phyloP scores from a whole-genome alignment of 2,113 vertebrate genomes.

The Ibidorhyncha struthersii region DNA sequence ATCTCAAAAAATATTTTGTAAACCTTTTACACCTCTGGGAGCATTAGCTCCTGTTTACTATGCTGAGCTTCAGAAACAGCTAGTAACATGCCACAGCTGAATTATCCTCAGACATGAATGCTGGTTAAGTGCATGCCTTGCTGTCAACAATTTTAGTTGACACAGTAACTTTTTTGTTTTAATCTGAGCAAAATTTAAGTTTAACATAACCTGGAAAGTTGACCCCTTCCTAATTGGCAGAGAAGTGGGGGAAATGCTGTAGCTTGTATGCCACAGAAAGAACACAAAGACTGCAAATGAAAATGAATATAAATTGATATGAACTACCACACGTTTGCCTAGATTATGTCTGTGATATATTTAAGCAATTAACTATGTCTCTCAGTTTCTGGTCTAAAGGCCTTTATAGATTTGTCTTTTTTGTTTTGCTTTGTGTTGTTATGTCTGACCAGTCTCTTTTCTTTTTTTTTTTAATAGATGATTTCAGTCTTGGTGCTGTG shows the following conservation, averaged over 20 bases:
- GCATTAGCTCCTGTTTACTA: not conserved
- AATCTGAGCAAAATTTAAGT: slow-evolving; percentile 21
- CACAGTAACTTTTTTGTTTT: not conserved
- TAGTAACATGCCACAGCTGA: not conserved
- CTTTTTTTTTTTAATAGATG: not conserved
- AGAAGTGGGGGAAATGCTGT: not conserved
- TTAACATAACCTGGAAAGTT: slow-evolving; percentile 34
- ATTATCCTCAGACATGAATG: not conserved
- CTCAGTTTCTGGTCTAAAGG: not conserved
- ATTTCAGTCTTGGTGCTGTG: not conserved
- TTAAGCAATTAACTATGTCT: slow-evolving; percentile 9
- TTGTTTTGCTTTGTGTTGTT: not conserved
- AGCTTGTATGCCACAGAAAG: not conserved
- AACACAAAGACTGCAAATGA: not conserved
- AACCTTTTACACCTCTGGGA: not conserved
- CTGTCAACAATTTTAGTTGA: slow-evolving; percentile 8
- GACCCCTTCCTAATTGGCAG: slow-evolving; percentile 41
- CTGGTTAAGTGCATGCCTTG: not conserved
- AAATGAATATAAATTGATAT: not conserved
- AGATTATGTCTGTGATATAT: not conserved
- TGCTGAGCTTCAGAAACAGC: not conserved
- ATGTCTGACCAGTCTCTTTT: not conserved
- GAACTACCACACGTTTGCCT: not conserved
- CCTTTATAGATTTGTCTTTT: not conserved
- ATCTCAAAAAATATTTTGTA: not conserved